phyloP scores from a whole-genome alignment of 2,113 vertebrate genomes.

The Clarias magur region DNA sequence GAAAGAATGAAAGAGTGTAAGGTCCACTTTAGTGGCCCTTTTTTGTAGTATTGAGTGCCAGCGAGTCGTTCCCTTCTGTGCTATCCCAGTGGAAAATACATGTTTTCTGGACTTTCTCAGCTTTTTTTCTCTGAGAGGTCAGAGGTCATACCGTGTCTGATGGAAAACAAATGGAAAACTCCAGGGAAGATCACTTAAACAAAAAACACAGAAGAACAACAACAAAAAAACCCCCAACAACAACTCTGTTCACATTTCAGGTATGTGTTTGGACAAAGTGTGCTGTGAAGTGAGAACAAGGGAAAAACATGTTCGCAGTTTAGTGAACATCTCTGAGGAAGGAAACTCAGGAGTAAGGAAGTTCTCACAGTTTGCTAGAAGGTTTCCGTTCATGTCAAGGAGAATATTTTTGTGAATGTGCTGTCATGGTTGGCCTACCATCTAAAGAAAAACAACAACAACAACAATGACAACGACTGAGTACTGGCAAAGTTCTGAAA shows the following conservation, averaged over 20 bases:
- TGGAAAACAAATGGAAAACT: conserved; percentile 28
- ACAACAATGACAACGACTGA: background rate
- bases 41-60: background rate
- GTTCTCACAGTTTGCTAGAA: background rate
- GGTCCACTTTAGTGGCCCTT: background rate
- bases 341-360: background rate
- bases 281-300: background rate
- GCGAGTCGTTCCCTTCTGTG: background rate
- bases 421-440: background rate
- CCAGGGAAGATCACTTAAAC: background rate
- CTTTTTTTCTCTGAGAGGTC: background rate
- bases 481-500: background rate
- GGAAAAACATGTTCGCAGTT: background rate
- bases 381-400: background rate
- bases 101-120: background rate
- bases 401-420: background rate
- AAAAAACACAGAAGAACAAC: background rate
- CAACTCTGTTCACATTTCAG: background rate
- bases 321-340: background rate
- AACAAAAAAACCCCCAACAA: too few species aligned
- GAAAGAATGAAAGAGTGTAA: conserved; percentile 32
- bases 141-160: background rate
- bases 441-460: background rate
- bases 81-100: background rate
- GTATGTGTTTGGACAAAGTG: background rate